phyloP scores from a whole-genome alignment of 2,797 vertebrate species.

The Astyanax mexicanus region DNA sequence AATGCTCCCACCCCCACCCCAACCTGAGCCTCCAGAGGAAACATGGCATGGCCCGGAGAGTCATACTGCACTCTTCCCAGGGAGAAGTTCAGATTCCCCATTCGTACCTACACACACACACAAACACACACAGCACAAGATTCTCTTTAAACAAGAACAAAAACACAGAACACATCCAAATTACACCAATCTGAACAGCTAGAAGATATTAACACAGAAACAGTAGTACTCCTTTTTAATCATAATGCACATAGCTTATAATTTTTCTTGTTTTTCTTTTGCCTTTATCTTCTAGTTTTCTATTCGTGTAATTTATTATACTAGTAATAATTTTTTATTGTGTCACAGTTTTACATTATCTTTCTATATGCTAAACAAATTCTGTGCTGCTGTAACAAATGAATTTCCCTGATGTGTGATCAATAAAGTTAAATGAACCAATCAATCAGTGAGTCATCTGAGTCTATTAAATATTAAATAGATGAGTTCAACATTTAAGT shows the following conservation, averaged over 20 bases:
- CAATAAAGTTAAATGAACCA: too few relatives aligned
- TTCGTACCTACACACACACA: constrained; percentile 82
- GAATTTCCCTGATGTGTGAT: too few relatives aligned
- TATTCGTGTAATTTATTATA: too few relatives aligned
- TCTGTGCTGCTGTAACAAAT: too few relatives aligned
- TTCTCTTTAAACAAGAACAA: not conserved
- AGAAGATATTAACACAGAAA: not conserved
- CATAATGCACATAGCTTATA: too few relatives aligned
- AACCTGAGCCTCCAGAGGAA: constrained; percentile 93
- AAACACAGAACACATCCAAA: not conserved
- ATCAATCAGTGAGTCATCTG: not conserved
- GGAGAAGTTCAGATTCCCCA: constrained; percentile 92
- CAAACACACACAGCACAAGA: not conserved
- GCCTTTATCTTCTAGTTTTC: too few relatives aligned
- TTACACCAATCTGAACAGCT: not conserved
- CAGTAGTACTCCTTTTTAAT: too few relatives aligned
- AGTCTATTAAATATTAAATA: not conserved
- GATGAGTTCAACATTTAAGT: not conserved
- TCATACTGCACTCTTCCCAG: constrained; percentile 93
- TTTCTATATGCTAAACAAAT: too few relatives aligned
- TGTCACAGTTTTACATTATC: too few relatives aligned
- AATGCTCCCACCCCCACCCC: constrained; percentile 92
- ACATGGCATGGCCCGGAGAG: constrained; percentile 86
- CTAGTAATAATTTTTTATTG: too few relatives aligned
- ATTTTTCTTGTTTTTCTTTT: too few relatives aligned